Conservation (phyloP, 2,797 vertebrate genomes). For the Telmatherina bonti region DNA sequence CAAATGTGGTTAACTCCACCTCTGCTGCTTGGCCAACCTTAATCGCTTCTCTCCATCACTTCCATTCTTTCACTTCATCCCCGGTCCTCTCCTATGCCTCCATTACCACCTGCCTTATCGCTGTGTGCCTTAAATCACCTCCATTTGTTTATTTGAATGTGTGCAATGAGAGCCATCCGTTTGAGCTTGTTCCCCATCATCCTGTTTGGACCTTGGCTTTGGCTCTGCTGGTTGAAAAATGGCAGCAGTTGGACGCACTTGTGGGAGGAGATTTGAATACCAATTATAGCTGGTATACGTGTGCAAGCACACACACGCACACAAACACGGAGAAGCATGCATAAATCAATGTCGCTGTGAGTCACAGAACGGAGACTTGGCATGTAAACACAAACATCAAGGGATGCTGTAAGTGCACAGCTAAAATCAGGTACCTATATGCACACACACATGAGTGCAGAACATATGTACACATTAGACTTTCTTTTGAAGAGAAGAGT, state of each 20-base stretch:
- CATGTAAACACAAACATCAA: conserved; percentile 71
- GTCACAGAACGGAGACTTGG: conserved; percentile 68
- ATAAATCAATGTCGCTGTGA: conserved; percentile 77
- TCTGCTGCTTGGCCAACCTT: conserved; percentile 40
- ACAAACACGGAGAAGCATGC: conserved; percentile 47
- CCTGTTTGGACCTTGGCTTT: conserved; percentile 74
- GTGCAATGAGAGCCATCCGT: conserved; percentile 78
- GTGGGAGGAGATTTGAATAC: conserved; percentile 81
- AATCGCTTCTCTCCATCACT: conserved; percentile 56
- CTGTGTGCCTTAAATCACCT: conserved; percentile 78
- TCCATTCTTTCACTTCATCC: conserved; percentile 40
- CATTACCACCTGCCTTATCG: conserved; percentile 75
- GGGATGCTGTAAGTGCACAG: conserved; percentile 53
- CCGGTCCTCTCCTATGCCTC: conserved; percentile 50
- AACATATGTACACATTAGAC: conserved; percentile 14
- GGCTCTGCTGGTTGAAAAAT: conserved; percentile 65
- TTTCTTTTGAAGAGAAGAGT: conserved; percentile 36
- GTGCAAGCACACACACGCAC: conserved; percentile 17
- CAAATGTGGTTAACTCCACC: conserved; percentile 69
- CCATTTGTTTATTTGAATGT: conserved; percentile 80
- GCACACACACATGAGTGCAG: conserved; percentile 21
- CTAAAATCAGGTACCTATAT: conserved; percentile 30
- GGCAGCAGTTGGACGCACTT: conserved; percentile 72
- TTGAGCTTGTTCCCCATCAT: conserved; percentile 76
- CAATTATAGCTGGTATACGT: conserved; percentile 70